Percentiles rank a stretch among this genome's conserved stretches.
Evolutionary conservation across 2,113 vertebrate species (phyloP).

Genomic region (Cottus gobio): DNA sequence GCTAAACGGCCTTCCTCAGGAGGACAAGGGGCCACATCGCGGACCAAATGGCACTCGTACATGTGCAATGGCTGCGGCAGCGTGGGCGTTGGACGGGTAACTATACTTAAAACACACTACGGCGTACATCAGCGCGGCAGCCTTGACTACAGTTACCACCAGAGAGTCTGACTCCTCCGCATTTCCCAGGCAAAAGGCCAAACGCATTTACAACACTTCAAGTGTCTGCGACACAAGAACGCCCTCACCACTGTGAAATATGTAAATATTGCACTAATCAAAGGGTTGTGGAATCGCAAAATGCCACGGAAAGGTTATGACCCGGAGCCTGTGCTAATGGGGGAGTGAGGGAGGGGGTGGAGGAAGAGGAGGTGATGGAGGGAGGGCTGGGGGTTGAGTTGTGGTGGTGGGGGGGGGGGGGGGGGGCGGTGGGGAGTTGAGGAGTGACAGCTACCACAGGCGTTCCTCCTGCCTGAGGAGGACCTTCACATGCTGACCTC

Average conservation of each 20-base stretch:
- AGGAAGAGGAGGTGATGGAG: constrained; percentile 49
- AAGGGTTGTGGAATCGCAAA: constrained; percentile 93
- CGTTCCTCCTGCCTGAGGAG: constrained; percentile 90
- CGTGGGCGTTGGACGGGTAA: constrained; percentile 53
- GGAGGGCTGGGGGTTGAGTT: constrained; percentile 47
- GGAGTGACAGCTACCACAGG: constrained; percentile 95
- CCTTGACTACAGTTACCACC: constrained; percentile 69
- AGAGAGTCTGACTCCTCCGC: constrained; percentile 74
- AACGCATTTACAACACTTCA: constrained; percentile 92
- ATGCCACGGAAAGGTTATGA: constrained; percentile 93
- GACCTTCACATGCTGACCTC: constrained; percentile 95
- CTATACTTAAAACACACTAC: constrained; percentile 70
- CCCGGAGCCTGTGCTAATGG: constrained; percentile 92
- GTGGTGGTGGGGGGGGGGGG: constrained; percentile 37
- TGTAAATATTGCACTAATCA: constrained; percentile 97
- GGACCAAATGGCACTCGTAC: constrained; percentile 65
- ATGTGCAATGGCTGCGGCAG: constrained; percentile 36
- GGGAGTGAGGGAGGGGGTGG: constrained; percentile 74
- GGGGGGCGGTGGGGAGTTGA: constrained; percentile 57
- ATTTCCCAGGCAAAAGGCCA: constrained; percentile 93
- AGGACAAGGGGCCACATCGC: constrained; percentile 60
- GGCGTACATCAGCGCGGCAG: constrained; percentile 54
- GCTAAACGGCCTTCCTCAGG: constrained; percentile 59
- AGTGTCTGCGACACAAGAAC: constrained; percentile 87
- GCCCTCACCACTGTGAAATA: constrained; percentile 88